Evolutionary conservation across 2,888 invertebrate species (phyloP).

Genomic region (Adelphocoris suturalis): DNA sequence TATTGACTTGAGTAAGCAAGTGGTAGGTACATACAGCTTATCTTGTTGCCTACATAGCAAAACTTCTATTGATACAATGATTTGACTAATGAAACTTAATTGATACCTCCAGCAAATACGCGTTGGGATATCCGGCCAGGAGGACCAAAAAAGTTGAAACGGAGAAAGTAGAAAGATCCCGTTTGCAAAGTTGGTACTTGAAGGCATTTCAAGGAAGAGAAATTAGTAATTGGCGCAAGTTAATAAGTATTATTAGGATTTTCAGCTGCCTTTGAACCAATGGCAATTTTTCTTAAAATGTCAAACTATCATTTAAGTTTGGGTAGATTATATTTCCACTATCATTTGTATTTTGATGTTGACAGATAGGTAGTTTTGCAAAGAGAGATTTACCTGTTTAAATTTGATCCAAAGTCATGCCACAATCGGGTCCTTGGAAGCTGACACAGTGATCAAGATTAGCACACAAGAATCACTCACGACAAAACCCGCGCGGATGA

Average conservation of each 20-base stretch:
- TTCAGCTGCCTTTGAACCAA: too few relatives aligned
- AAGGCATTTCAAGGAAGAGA: background rate
- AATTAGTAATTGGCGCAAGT: background rate
- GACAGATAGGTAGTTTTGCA: too few relatives aligned
- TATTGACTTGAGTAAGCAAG: too few relatives aligned
- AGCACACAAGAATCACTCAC: background rate
- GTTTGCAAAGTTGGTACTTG: background rate
- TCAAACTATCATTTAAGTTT: too few relatives aligned
- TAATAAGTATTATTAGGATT: background rate
- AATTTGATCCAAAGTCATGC: background rate
- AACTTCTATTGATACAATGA: too few relatives aligned
- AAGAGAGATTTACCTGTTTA: constrained; percentile 18
- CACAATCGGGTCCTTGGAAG: background rate
- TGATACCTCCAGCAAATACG: too few relatives aligned
- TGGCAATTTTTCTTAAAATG: too few relatives aligned
- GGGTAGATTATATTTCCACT: too few relatives aligned
- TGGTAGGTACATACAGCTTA: too few relatives aligned
- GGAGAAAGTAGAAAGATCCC: constrained; percentile 24
- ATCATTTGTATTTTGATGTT: too few relatives aligned
- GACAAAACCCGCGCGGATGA: constrained; percentile 18
- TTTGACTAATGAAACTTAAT: too few relatives aligned
- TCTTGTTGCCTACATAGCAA: too few relatives aligned
- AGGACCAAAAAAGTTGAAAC: constrained; percentile 28
- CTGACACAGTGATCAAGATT: background rate
- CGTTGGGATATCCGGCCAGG: background rate